These are phyloP conservation scores for Drosophila buzzatii DNA, from an alignment of 2,888 invertebrate genomes.

Conservation along the genomic window DNA sequence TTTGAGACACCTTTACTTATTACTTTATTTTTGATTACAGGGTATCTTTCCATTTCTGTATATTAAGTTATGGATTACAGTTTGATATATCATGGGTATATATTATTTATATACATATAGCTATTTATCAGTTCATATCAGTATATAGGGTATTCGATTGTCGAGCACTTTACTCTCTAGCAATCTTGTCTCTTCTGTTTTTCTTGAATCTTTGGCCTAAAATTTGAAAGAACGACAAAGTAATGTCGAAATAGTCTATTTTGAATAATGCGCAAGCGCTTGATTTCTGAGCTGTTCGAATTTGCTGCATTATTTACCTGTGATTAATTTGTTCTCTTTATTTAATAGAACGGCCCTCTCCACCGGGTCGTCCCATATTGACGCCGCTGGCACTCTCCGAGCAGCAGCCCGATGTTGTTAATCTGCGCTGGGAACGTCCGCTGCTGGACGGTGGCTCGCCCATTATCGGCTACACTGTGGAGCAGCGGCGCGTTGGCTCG, in stretches of 20 bases:
- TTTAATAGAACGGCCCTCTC: slow-evolving; percentile 89
- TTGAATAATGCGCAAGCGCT: slow-evolving; percentile 29
- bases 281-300: slow-evolving; percentile 10
- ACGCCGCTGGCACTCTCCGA: slow-evolving; percentile 90
- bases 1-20: neutral
- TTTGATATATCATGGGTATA: neutral
- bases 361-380: slow-evolving; percentile 93
- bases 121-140: neutral
- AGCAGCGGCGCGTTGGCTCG: slow-evolving; percentile 91
- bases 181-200: neutral
- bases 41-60: neutral
- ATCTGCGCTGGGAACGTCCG: slow-evolving; percentile 93
- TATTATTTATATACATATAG: neutral
- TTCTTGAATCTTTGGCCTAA: slow-evolving; percentile 65
- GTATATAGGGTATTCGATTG: neutral
- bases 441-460: slow-evolving; percentile 94
- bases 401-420: slow-evolving; percentile 92
- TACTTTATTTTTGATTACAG: neutral
- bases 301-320: slow-evolving; percentile 41
- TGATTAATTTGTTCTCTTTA: slow-evolving; percentile 24
- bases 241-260: slow-evolving; percentile 57
- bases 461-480: slow-evolving; percentile 93
- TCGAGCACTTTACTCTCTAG: neutral
- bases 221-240: slow-evolving; percentile 58
- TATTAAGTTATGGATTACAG: neutral